Base-by-base conservation (phyloP, 2,888 invertebrate genomes). In the Sphinx pinastri region DNA sequence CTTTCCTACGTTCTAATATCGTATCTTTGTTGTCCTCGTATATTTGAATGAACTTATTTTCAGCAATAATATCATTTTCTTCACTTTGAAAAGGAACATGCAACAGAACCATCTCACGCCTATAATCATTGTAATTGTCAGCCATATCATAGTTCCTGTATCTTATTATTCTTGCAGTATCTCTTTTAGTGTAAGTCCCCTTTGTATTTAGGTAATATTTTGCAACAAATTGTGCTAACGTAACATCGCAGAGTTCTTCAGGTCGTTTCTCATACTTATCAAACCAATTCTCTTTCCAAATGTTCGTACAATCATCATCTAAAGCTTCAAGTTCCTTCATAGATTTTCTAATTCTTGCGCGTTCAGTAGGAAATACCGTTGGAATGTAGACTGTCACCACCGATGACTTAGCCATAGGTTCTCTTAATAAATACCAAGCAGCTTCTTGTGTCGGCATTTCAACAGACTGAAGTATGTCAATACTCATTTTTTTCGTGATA, bases 261-360 rank as follows among this genome's bases (percentile, higher is more conserved):
- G 85, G 87, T 72, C 88, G 71, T 70, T 82, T 78, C 71, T 88
- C 79, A 72, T 90, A 88, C 71, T 84, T 85, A 13, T 87, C 84
- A 69, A 86, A 81, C 77, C 82, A 84, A 74, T 87, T 81, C 72
- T 86, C 81, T 69, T 82, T 86, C 87, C 88, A 88, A 55, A 88
- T 75, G 67, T 89, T 76, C 0, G 75, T 78, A 16, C 69, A 74
- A 73, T 84, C 78, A 69, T 80, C 84, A 13, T 77, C 80, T 14
- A 84, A 16, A 14, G 16, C 5, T 12, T 73, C 76, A 68, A 86
- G 76, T 77, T 88, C 81, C 73, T 86, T 81, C 73, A 76, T 69
- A 71, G 84, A 78, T 78, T 89, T 91, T 71, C 79, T 76, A 49
- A 84, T 80, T 71, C 83, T 74, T 81, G 76, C 12, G 57, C 80